A percentile compares a stretch with the other conserved stretches of the same genome.
Evolutionary conservation across 2,888 invertebrate species (phyloP).

Genomic region (Dyspetes luteomarginatus): DNA sequence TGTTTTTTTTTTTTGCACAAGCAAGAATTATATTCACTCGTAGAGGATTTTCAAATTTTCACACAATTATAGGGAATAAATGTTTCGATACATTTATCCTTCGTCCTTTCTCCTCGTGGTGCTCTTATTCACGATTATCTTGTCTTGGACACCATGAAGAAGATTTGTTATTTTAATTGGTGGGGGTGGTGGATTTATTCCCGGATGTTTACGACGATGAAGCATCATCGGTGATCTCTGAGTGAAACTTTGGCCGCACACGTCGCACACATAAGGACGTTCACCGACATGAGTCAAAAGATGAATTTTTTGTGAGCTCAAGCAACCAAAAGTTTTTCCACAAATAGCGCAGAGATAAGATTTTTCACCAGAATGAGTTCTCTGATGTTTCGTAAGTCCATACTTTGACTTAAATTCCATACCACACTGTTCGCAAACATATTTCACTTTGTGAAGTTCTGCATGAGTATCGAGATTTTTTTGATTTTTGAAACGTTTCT

Average conservation of each 20-base stretch:
- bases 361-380: constrained; percentile 79
- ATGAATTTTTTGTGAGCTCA: constrained; percentile 79
- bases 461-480: constrained; percentile 77
- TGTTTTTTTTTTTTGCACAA: no score
- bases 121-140: constrained; percentile 73
- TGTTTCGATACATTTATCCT: constrained; percentile 28
- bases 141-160: constrained; percentile 78
- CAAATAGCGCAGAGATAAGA: constrained; percentile 78
- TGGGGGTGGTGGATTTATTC: constrained; percentile 77
- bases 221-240: constrained; percentile 80
- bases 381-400: constrained; percentile 78
- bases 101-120: constrained; percentile 34
- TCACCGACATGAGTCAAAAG: constrained; percentile 78
- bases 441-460: constrained; percentile 78
- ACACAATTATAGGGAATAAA: no score
- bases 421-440: constrained; percentile 80
- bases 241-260: constrained; percentile 79
- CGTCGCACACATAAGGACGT: constrained; percentile 79
- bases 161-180: constrained; percentile 80
- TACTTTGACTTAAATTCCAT: constrained; percentile 80
- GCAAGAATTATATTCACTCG: no score
- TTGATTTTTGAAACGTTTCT: constrained; percentile 78
- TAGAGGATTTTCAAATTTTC: no score
- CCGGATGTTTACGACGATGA: constrained; percentile 79
- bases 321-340: constrained; percentile 77